Evolutionary conservation across 2,888 invertebrate species (phyloP), one percentile per base, ranked within the genome.

Genomic region (Watsonalla binaria): DNA sequence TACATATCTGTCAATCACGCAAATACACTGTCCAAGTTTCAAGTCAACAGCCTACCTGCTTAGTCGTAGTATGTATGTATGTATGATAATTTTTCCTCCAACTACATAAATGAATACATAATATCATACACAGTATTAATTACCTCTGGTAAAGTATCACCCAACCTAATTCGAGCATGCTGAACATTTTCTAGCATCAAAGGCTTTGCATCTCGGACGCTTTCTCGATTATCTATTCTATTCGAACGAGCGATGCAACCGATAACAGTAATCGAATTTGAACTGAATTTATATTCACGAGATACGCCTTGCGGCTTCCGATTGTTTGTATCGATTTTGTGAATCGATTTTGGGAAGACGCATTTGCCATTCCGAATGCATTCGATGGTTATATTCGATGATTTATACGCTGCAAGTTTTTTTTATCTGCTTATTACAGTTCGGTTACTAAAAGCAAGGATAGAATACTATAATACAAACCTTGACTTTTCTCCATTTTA

Each of bases 241-340:
- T 65, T 62, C 61, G 66, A 65, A 63, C 64, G 61, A 62, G 62
- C 66, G 65, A 71, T 75, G 68, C 69, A 66, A 54, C 45, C 65
- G 71, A 72, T 75, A 78, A 68, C 70, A 66, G 73, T 75, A 78
- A 78, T 78, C 71, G 74, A 75, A 72, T 66, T 59, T 62, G 56
- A 59, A 61, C 62, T 66, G 62, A 69, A 77, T 76, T 74, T 77
- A 76, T 74, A 70, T 76, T 66, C 65, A 42, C 42, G 42, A 42
- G 42, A 42, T 56, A 66, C 65, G 56, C 33, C 47, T 54, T 53
- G 50, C 50, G 61, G 64, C 59, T 63, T 54, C 57, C 59, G 63
- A 62, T 62, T 63, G 61, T 37, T 37, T 49, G 49, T 39, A 49
- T 49, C 49, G 49, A 49, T 49, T 49, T 49, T 37, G 15, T 14